Conservation (phyloP, 2,113 vertebrate genomes). For the Cyanoramphus novaezelandiae region DNA sequence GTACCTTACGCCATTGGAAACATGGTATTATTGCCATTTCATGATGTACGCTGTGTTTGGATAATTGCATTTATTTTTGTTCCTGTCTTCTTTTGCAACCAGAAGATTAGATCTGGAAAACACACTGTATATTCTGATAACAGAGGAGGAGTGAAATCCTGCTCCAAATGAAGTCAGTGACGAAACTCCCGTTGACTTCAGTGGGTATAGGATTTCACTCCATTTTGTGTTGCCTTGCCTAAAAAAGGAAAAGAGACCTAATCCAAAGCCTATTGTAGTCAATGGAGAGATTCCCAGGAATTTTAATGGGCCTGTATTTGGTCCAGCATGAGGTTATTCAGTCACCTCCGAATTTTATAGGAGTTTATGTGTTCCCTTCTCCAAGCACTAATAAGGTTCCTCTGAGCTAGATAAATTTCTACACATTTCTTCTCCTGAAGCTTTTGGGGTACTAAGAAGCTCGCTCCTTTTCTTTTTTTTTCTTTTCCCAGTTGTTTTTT, state of each 20-base stretch:
- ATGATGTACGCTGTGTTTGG: background rate
- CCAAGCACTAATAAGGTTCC: slow-evolving; percentile 20
- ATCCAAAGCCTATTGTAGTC: slow-evolving; percentile 52
- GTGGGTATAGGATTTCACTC: slow-evolving; percentile 46
- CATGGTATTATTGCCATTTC: background rate
- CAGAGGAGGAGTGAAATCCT: background rate
- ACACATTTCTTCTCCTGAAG: background rate
- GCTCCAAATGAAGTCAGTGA: slow-evolving; percentile 53
- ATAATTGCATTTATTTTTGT: background rate
- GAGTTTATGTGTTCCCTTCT: slow-evolving; percentile 11
- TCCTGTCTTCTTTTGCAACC: slow-evolving; percentile 2
- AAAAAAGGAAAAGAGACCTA: slow-evolving; percentile 60
- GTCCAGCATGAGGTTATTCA: slow-evolving; percentile 51
- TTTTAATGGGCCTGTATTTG: slow-evolving; percentile 41
- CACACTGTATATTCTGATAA: slow-evolving; percentile 21
- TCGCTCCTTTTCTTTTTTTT: background rate
- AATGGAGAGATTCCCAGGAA: slow-evolving; percentile 39
- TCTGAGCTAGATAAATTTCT: slow-evolving; percentile 21
- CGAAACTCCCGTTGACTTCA: slow-evolving; percentile 49
- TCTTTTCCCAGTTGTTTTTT: background rate
- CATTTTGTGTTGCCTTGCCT: slow-evolving; percentile 36
- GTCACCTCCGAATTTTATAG: slow-evolving; percentile 49
- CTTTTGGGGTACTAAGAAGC: background rate
- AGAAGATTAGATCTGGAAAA: slow-evolving; percentile 31
- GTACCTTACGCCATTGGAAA: background rate